phyloP scores from a whole-genome alignment of 2,113 vertebrate species.

The Amia ocellicauda region DNA sequence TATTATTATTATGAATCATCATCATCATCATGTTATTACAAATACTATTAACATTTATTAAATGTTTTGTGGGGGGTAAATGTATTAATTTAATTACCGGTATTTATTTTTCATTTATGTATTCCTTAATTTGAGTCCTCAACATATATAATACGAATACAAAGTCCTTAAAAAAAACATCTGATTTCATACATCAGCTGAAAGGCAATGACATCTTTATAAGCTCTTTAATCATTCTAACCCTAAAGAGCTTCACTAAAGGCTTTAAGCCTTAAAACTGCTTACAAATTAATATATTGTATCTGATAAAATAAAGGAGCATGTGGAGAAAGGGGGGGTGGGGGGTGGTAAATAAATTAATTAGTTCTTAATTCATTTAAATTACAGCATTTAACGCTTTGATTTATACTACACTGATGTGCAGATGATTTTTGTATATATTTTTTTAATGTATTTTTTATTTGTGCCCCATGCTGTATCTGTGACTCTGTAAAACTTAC shows the following conservation, averaged over 20 bases:
- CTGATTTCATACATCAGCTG: not conserved
- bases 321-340: not conserved
- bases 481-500: conserved; percentile 31
- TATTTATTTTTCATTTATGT: no score
- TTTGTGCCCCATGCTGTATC: conserved; percentile 26
- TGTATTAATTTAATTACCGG: no score
- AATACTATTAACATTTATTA: no score
- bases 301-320: not conserved
- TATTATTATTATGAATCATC: no score
- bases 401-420: not conserved
- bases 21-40: no score
- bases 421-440: not conserved
- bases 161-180: conserved; percentile 44
- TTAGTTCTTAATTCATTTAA: conserved; percentile 5
- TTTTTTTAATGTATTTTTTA: no score
- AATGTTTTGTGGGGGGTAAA: no score
- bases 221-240: conserved; percentile 4
- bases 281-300: not conserved
- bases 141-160: no score
- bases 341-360: conserved; percentile 4
- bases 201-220: not conserved
- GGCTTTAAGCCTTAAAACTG: not conserved
- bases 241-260: not conserved
- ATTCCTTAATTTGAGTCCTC: no score
- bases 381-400: not conserved